A percentile compares a stretch with the other conserved stretches of the same genome.
Evolutionary conservation across 2,888 invertebrate species (phyloP).

Genomic region (Catocala fraxini): DNA sequence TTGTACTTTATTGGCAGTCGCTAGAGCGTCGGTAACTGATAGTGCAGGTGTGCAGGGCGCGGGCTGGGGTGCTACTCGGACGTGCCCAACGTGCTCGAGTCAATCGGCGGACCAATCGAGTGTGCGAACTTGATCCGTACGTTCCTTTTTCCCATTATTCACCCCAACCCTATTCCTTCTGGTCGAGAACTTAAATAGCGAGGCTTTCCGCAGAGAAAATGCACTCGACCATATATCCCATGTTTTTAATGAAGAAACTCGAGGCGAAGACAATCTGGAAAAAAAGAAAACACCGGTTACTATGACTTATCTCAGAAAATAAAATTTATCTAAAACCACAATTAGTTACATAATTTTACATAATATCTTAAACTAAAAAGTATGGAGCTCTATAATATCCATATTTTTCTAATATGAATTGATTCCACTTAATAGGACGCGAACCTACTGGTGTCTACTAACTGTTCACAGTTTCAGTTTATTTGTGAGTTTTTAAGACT

Average conservation of each 20-base stretch:
- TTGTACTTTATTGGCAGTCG: constrained; percentile 87
- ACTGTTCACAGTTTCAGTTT: no score
- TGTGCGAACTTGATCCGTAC: constrained; percentile 85
- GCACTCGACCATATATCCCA: constrained; percentile 60
- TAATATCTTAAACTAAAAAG: no score
- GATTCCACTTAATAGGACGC: no score
- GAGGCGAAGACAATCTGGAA: constrained; percentile 66
- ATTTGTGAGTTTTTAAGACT: no score
- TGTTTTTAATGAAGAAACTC: constrained; percentile 51
- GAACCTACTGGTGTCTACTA: no score
- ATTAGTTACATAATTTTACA: no score
- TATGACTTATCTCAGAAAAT: no score
- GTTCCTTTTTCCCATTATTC: constrained; percentile 87
- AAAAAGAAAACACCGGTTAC: constrained; percentile 52
- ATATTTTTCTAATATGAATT: no score
- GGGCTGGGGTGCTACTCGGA: constrained; percentile 75
- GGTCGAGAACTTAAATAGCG: constrained; percentile 67
- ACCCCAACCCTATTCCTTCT: constrained; percentile 72
- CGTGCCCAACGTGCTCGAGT: constrained; percentile 68
- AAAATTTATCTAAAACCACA: no score
- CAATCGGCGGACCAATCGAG: constrained; percentile 84
- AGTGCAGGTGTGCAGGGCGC: constrained; percentile 65
- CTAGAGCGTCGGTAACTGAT: constrained; percentile 85
- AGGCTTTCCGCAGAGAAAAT: constrained; percentile 55
- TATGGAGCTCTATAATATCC: no score